phyloP scores from a whole-genome alignment of 1,140 invertebrate genomes.

The Nilaparvata lugens region DNA sequence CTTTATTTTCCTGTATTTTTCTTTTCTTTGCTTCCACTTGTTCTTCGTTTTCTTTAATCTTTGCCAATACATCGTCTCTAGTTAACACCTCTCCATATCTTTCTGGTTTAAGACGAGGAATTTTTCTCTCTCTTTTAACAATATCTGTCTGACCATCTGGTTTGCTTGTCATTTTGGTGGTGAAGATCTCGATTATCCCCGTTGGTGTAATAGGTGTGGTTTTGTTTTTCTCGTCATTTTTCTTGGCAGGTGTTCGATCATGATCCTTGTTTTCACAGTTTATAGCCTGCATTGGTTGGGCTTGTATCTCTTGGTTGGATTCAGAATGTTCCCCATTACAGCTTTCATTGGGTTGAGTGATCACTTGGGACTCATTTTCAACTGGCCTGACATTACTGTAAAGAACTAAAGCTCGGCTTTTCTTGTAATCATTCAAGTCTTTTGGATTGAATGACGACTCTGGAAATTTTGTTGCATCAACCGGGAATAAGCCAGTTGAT shows the following conservation, averaged over 20 bases:
- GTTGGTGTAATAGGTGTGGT: slow-evolving; percentile 1
- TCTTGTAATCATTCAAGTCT: not conserved
- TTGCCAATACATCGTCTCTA: not conserved
- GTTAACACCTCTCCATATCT: slow-evolving; percentile 1
- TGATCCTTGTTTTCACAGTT: not conserved
- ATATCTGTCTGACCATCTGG: not conserved
- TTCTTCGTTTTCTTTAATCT: not conserved
- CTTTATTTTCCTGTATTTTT: not conserved
- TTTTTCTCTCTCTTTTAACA: slow-evolving; percentile 5
- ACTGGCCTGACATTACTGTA: no score
- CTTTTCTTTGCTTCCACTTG: not conserved
- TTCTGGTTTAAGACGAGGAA: slow-evolving; percentile 3
- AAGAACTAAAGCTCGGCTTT: slow-evolving; percentile 4
- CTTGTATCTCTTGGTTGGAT: not conserved
- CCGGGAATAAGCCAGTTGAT: not conserved
- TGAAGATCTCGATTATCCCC: not conserved
- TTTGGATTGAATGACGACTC: not conserved
- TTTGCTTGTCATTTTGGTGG: not conserved
- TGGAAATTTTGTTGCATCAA: not conserved
- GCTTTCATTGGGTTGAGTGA: not conserved
- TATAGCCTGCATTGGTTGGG: no score
- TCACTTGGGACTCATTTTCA: not conserved
- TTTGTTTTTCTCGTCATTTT: not conserved
- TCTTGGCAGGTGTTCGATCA: slow-evolving; percentile 1
- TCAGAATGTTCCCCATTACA: not conserved